phyloP scores from a whole-genome alignment of 2,797 vertebrate species.

The Bradypodion pumilum region DNA sequence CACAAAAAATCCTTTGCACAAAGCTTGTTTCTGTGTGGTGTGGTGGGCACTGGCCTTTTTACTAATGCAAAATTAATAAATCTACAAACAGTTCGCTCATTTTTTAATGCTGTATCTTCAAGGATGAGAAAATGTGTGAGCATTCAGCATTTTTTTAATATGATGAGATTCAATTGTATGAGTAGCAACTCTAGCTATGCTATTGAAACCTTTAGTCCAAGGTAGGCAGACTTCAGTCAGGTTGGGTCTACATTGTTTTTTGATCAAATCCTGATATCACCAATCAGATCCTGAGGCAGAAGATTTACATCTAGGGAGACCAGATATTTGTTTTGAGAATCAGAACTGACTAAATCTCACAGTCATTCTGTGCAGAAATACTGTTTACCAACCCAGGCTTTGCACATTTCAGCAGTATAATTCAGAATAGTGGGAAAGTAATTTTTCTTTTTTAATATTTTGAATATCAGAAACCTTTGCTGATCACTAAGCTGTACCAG shows the following conservation, averaged over 20 bases:
- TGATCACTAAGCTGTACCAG: background rate
- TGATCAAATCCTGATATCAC: background rate
- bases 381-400: background rate
- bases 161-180: background rate
- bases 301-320: background rate
- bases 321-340: background rate
- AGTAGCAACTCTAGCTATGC: background rate
- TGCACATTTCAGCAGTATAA: background rate
- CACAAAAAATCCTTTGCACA: too few relatives aligned
- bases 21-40: too few relatives aligned
- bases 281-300: background rate
- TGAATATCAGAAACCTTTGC: background rate
- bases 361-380: background rate
- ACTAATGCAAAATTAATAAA: too few relatives aligned
- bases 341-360: background rate
- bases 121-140: too few relatives aligned
- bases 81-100: too few relatives aligned
- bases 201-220: slow-evolving; percentile 25
- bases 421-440: background rate
- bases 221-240: background rate
- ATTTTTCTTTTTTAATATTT: background rate
- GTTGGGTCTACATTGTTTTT: background rate
- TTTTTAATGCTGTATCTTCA: too few relatives aligned
- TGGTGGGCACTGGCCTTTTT: too few relatives aligned
- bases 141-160: too few relatives aligned